Percentiles rank a stretch among this genome's conserved stretches.
phyloP scores from a whole-genome alignment of 2,113 vertebrate species.

The Onychostoma macrolepis region DNA sequence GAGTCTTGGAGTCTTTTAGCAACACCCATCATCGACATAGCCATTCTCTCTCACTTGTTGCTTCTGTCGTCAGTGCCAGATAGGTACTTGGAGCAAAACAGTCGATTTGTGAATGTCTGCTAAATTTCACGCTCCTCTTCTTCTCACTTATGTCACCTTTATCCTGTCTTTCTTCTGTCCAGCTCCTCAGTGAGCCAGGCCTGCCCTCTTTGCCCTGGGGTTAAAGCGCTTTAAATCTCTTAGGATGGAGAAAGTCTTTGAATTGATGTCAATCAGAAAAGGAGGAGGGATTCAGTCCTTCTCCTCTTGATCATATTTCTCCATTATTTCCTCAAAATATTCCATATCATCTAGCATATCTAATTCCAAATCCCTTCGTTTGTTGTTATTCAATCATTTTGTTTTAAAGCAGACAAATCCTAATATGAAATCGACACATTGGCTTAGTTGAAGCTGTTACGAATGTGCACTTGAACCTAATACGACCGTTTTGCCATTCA shows the following conservation, averaged over 20 bases:
- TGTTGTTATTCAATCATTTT: background rate
- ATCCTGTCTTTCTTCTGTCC: slow-evolving; percentile 67
- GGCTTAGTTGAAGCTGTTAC: background rate
- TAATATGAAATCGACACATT: background rate
- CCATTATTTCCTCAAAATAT: slow-evolving; percentile 28
- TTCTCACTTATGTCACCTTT: slow-evolving; percentile 64
- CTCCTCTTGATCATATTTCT: slow-evolving; percentile 42
- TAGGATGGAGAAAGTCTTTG: slow-evolving; percentile 54
- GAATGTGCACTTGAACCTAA: background rate
- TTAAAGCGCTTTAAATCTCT: slow-evolving; percentile 63
- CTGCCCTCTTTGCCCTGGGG: slow-evolving; percentile 63
- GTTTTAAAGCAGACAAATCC: background rate
- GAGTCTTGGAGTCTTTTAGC: background rate
- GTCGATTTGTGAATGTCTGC: slow-evolving; percentile 60
- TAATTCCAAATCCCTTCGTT: background rate
- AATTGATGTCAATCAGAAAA: slow-evolving; percentile 40
- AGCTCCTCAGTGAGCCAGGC: slow-evolving; percentile 54
- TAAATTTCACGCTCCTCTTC: slow-evolving; percentile 65
- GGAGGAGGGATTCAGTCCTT: background rate
- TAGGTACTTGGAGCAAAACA: slow-evolving; percentile 35
- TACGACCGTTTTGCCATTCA: background rate
- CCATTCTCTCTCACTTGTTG: background rate
- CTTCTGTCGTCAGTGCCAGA: slow-evolving; percentile 11
- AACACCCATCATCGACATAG: background rate
- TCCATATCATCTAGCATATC: background rate